Evolutionary conservation across 2,797 vertebrate genomes (phyloP), one percentile per base, ranked within the genome.

Genomic region (Crenuchus spilurus): DNA sequence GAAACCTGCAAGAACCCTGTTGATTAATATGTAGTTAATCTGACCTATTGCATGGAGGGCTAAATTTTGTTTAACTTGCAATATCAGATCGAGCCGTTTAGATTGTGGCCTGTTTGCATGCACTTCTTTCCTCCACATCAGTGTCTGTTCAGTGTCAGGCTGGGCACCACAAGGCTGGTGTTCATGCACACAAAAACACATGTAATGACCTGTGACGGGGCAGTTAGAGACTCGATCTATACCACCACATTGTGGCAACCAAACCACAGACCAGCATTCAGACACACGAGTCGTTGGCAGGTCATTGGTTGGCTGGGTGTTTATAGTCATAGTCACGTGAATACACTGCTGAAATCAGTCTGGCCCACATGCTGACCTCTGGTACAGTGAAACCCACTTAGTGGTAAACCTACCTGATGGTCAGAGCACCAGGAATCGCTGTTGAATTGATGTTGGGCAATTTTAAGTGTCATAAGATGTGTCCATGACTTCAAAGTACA

Each of bases 101-200:
- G 48, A 54, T 30, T 41, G 6, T 26, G 24, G 41, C 30, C 14
- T 16, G 44, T 60, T 49, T 4, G 41, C n/a, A 39, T 37, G 46
- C 51, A 26, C 24, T 61, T 22, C 41, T 35, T 71, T 70, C 51
- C 20, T 69, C 63, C 51, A 24, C 18, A 18, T 14, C 57, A 39
- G 70, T 20, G 37, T 78, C n/a, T 48, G 37, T 48, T 67, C 65
- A 24, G 65, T 70, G 66, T 62, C 70, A 74, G 77, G 57, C 57
- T 60, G 37, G 46, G 58, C 49, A 61, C 51, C 31, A 61, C 46
- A 30, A 66, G 57, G 51, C 48, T 58, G 48, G 20, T 20, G 62
- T 18, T 73, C 41, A 57, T 18, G 8, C 24, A 58, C 67, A 51
- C 42, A 37, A 33, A 61, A 24, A 42, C n/a, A 35, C 39, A 37